These are phyloP conservation scores for Nomada ferruginata DNA, from an alignment of 2,888 invertebrate species.

Conservation along the genomic window DNA sequence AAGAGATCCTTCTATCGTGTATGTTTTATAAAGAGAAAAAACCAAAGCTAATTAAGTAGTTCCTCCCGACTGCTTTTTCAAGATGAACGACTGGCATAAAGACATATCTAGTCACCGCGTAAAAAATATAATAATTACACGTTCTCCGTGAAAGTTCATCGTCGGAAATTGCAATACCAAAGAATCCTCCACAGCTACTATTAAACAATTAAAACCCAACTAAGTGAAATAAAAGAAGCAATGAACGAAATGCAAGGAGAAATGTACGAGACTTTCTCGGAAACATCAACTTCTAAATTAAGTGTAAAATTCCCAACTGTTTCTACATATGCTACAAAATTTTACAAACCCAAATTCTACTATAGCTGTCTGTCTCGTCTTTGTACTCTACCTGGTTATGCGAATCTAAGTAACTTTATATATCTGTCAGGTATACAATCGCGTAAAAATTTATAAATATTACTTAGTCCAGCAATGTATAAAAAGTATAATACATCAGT, in stretches of 20 bases:
- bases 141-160: constrained; percentile 61
- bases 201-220: constrained; percentile 51
- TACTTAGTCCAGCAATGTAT: constrained; percentile 79
- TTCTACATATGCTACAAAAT: constrained; percentile 77
- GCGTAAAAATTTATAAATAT: constrained; percentile 78
- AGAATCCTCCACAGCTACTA: constrained; percentile 52
- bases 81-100: not conserved
- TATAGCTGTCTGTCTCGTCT: constrained; percentile 66
- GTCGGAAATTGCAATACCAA: constrained; percentile 65
- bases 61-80: not conserved
- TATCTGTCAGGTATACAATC: constrained; percentile 77
- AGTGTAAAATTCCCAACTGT: constrained; percentile 71
- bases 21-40: constrained; percentile 5
- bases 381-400: constrained; percentile 78
- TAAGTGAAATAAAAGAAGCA: constrained; percentile 55
- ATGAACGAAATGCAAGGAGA: constrained; percentile 33
- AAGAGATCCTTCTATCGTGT: not conserved
- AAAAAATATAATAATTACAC: constrained; percentile 55
- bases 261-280: constrained; percentile 8
- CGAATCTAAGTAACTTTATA: constrained; percentile 72
- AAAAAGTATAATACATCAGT: constrained; percentile 83
- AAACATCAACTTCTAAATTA: constrained; percentile 68
- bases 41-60: constrained; percentile 32
- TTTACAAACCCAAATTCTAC: constrained; percentile 75
- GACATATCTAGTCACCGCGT: too few species aligned